Evolutionary conservation across 2,113 vertebrate species (phyloP).

Genomic region (Ochotona princeps): DNA sequence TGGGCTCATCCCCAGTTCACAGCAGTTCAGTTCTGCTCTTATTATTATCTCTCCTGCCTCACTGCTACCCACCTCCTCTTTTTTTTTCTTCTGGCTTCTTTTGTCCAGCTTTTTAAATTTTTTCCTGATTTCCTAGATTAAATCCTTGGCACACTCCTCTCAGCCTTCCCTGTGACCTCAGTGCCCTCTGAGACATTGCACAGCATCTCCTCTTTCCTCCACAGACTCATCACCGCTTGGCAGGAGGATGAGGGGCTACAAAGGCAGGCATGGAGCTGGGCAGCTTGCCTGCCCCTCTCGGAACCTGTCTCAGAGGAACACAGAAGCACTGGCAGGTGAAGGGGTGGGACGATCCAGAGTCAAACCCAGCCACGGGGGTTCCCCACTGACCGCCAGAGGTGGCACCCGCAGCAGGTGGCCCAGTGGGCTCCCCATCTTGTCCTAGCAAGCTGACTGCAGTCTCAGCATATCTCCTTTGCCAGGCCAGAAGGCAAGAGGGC

Average conservation of each 20-base stretch:
- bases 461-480: constrained; percentile 52
- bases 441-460: constrained; percentile 51
- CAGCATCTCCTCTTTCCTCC: constrained; percentile 7
- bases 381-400: constrained; percentile 39
- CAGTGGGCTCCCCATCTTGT: constrained; percentile 58
- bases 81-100: constrained; percentile 30
- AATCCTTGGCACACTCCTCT: constrained; percentile 44
- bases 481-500: constrained; percentile 60
- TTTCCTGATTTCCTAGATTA: constrained; percentile 47
- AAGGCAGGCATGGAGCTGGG: constrained; percentile 6
- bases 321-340: background rate
- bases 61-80: no score
- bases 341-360: background rate
- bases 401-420: constrained; percentile 34
- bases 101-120: background rate
- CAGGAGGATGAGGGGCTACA: constrained; percentile 19
- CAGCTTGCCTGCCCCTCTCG: background rate
- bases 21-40: constrained; percentile 62
- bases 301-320: background rate
- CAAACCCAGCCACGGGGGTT: constrained; percentile 19
- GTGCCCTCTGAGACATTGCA: constrained; percentile 8
- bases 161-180: constrained; percentile 2
- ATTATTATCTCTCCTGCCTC: constrained; percentile 7
- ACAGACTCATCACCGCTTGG: constrained; percentile 15
- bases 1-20: constrained; percentile 53